These are phyloP conservation scores for Procambarus virginalis DNA, from an alignment of 1,140 invertebrate genomes.

Conservation along the genomic window DNA sequence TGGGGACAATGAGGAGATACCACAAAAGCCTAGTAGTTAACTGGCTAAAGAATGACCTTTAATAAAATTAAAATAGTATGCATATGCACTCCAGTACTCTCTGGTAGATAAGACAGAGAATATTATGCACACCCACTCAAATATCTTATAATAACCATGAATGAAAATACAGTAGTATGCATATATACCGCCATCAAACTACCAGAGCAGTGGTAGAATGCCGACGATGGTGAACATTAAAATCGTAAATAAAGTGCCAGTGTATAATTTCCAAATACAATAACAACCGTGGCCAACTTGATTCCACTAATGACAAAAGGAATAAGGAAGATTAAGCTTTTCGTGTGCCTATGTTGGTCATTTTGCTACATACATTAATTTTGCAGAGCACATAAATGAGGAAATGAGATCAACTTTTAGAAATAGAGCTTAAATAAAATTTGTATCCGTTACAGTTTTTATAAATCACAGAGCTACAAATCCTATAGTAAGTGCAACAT, in stretches of 20 bases:
- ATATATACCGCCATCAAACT: not conserved
- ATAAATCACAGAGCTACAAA: not conserved
- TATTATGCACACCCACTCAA: too few relatives aligned
- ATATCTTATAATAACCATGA: too few relatives aligned
- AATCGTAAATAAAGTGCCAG: not conserved
- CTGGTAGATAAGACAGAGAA: too few relatives aligned
- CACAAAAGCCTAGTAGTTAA: too few relatives aligned
- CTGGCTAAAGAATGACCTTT: too few relatives aligned
- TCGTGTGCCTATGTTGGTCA: not conserved
- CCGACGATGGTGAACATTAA: conserved; percentile 1
- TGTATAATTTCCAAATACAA: not conserved
- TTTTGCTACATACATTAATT: not conserved
- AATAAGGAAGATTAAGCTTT: not conserved
- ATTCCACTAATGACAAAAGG: not conserved
- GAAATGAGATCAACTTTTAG: not conserved
- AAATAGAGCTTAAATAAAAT: not conserved
- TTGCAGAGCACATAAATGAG: not conserved
- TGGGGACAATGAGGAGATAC: too few relatives aligned
- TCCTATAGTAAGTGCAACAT: not conserved
- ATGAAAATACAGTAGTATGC: too few relatives aligned
- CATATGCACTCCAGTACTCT: too few relatives aligned
- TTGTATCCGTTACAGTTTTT: not conserved
- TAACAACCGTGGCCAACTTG: not conserved
- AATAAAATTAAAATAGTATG: too few relatives aligned
- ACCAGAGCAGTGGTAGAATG: not conserved